phyloP scores from a whole-genome alignment of 2,797 vertebrate species.

The Myotis pilosus region DNA sequence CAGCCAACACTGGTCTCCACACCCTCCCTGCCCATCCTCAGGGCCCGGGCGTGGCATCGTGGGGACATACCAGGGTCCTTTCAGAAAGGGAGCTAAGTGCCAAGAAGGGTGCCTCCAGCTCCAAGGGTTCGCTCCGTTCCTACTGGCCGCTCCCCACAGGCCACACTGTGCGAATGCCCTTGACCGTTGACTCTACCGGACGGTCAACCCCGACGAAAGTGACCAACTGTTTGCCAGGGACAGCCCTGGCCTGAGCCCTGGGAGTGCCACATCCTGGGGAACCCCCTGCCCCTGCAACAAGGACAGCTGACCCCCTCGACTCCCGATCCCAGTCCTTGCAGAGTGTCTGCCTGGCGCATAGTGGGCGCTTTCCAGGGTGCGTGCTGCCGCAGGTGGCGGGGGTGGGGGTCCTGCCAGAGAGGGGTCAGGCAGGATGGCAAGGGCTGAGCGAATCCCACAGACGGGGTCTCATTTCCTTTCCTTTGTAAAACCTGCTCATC shows the following conservation, averaged over 20 bases:
- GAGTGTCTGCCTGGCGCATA: background rate
- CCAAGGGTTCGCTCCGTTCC: background rate
- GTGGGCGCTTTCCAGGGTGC: background rate
- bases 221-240: background rate
- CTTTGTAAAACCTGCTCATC: background rate
- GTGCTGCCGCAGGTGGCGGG: too few species aligned
- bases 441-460: background rate
- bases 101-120: background rate
- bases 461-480: background rate
- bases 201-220: fast-evolving
- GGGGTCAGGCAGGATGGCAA: background rate
- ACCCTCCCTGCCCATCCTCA: background rate
- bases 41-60: background rate
- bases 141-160: background rate
- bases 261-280: background rate
- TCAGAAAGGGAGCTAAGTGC: background rate
- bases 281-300: background rate
- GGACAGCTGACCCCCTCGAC: background rate
- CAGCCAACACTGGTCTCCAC: background rate
- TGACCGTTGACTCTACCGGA: background rate
- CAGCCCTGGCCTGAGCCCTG: background rate
- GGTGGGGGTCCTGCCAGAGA: too few species aligned
- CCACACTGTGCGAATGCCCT: fast-evolving
- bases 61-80: too few species aligned
- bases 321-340: background rate